A percentile compares a stretch with the other conserved stretches of the same genome.
Conservation (phyloP, 23 tunicate species). For the Trididemnum nubilum region DNA sequence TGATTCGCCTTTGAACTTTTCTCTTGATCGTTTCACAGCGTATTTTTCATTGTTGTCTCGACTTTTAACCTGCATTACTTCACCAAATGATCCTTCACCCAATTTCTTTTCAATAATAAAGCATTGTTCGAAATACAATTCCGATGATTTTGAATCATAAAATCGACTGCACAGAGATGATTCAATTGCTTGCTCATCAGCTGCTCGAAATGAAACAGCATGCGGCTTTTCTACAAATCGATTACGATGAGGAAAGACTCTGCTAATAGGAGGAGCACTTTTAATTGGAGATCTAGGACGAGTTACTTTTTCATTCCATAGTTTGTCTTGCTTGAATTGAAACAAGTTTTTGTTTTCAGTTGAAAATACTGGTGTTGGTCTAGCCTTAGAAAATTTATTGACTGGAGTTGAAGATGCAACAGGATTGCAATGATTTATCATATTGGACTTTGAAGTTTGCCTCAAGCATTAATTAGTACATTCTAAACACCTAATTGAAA, state of each 20-base stretch:
- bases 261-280: constrained; percentile 87
- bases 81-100: constrained; percentile 91
- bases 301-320: constrained; percentile 8
- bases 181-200: constrained; percentile 34
- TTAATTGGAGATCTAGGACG: constrained; percentile 69
- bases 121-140: constrained; percentile 86
- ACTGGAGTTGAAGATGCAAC: constrained; percentile 51
- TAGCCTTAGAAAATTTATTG: constrained; percentile 21
- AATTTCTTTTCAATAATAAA: constrained; percentile 74
- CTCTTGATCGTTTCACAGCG: constrained; percentile 83
- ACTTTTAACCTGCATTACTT: constrained; percentile 75
- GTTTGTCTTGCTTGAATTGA: constrained; percentile 38
- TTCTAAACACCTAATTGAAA: no score
- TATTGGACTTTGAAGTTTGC: no score
- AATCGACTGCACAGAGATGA: constrained; percentile 56
- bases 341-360: constrained; percentile 25
- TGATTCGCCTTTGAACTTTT: constrained; percentile 70
- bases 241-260: constrained; percentile 66
- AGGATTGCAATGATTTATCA: constrained; percentile 21
- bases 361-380: constrained; percentile 50
- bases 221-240: constrained; percentile 82
- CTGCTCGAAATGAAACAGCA: constrained; percentile 68
- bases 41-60: constrained; percentile 47
- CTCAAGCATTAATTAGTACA: no score
- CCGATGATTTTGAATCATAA: constrained; percentile 70